phyloP scores from a whole-genome alignment of 1,140 invertebrate genomes.

The Meteorus sp. region DNA sequence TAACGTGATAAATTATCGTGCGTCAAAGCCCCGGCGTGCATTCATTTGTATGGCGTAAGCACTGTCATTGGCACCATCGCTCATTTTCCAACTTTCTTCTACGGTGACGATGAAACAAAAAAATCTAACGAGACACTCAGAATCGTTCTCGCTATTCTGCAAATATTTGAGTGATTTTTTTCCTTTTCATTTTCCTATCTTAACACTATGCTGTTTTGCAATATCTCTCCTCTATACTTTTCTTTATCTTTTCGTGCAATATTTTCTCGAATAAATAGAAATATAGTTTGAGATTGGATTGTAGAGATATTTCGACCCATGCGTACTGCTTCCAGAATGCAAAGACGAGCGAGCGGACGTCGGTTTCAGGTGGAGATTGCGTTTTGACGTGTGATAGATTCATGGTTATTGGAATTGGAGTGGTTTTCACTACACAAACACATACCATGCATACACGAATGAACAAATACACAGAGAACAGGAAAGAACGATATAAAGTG shows the following conservation, averaged over 20 bases:
- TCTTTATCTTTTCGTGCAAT: too few relatives aligned
- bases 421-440: conserved; percentile 45
- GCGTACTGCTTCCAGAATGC: too few relatives aligned
- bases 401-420: conserved; percentile 61
- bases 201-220: too few relatives aligned
- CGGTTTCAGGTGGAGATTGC: conserved; percentile 54
- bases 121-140: background rate
- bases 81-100: conserved; percentile 39
- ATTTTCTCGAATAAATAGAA: too few relatives aligned
- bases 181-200: too few relatives aligned
- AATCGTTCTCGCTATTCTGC: too few relatives aligned
- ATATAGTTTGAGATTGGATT: too few relatives aligned
- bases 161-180: too few relatives aligned
- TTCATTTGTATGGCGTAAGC: conserved; percentile 56
- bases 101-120: too few relatives aligned
- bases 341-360: conserved; percentile 25
- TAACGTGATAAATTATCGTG: conserved; percentile 50
- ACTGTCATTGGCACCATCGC: conserved; percentile 53
- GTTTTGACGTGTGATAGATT: conserved; percentile 60
- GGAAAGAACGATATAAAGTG: conserved; percentile 14
- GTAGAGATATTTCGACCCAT: too few relatives aligned
- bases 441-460: too few relatives aligned
- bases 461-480: conserved; percentile 22
- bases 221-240: too few relatives aligned
- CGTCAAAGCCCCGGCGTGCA: conserved; percentile 51